These are phyloP conservation scores for Malthinus flaveolus DNA, from an alignment of 2,888 invertebrate genomes.

Conservation along the genomic window DNA sequence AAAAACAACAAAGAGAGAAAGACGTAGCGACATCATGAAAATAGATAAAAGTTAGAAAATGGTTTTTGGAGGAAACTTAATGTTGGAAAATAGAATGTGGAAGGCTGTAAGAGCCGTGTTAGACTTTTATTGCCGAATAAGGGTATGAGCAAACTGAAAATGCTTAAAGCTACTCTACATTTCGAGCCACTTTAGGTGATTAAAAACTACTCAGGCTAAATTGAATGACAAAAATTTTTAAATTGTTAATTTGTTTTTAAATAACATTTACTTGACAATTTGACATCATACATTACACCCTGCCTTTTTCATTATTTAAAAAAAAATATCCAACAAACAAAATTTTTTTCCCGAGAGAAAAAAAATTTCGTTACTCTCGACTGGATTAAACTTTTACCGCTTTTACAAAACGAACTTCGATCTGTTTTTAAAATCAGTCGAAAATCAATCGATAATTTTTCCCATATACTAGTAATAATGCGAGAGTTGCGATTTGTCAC, in stretches of 20 bases:
- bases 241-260: constrained; percentile 19
- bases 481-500: constrained; percentile 8
- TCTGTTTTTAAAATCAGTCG: too few species aligned
- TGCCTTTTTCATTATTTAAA: too few species aligned
- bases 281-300: too few species aligned
- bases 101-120: constrained; percentile 28
- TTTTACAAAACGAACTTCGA: too few species aligned
- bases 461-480: background rate
- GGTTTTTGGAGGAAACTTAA: constrained; percentile 19
- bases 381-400: too few species aligned
- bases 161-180: constrained; percentile 44
- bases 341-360: too few species aligned
- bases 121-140: constrained; percentile 29
- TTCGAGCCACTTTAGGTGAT: constrained; percentile 42
- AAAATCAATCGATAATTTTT: too few species aligned
- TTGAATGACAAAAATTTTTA: constrained; percentile 23
- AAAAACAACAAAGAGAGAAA: constrained; percentile 19
- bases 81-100: constrained; percentile 29
- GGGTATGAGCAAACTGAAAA: constrained; percentile 27
- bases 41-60: constrained; percentile 15
- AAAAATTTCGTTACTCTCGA: too few species aligned
- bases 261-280: constrained; percentile 6
- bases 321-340: too few species aligned
- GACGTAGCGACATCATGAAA: background rate
- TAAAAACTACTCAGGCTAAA: constrained; percentile 40